phyloP scores from a whole-genome alignment of 2,888 invertebrate species.

The Eupeodes latifasciatus region DNA sequence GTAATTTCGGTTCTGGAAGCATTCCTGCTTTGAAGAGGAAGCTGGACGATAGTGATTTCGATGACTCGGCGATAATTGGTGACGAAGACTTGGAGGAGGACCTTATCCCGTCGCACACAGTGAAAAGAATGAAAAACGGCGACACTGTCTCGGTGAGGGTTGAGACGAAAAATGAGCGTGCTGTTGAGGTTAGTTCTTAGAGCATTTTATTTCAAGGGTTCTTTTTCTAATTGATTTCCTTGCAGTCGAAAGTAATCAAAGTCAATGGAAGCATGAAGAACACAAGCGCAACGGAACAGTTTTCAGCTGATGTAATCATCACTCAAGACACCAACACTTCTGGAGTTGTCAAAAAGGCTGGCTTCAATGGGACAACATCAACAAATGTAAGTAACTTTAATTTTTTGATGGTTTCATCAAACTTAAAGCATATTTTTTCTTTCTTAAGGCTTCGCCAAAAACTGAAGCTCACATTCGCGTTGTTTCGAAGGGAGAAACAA shows the following conservation, averaged over 20 bases:
- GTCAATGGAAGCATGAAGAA: constrained; percentile 80
- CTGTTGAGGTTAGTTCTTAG: constrained; percentile 74
- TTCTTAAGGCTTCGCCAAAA: constrained; percentile 80
- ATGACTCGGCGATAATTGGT: constrained; percentile 83
- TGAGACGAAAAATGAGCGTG: constrained; percentile 80
- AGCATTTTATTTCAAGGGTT: neutral
- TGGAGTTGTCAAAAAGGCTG: constrained; percentile 83
- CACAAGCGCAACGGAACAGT: constrained; percentile 33
- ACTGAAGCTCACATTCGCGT: constrained; percentile 83
- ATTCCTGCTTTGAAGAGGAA: constrained; percentile 83
- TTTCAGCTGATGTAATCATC: constrained; percentile 83
- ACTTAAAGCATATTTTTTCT: constrained; percentile 30
- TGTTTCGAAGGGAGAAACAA: constrained; percentile 82
- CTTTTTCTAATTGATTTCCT: constrained; percentile 2
- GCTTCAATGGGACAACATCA: constrained; percentile 78
- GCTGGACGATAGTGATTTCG: constrained; percentile 85
- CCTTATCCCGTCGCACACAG: constrained; percentile 85
- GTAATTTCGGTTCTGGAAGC: constrained; percentile 28
- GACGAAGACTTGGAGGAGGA: constrained; percentile 86
- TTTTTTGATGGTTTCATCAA: no score
- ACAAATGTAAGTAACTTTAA: constrained; percentile 77
- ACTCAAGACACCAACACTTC: constrained; percentile 82
- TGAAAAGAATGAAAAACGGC: constrained; percentile 84
- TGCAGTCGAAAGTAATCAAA: constrained; percentile 79
- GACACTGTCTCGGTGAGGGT: constrained; percentile 80